Percentiles rank a stretch among this genome's conserved stretches.
These are phyloP conservation scores for Perdita meconis DNA, from an alignment of 2,888 invertebrate species.

Conservation along the genomic window DNA sequence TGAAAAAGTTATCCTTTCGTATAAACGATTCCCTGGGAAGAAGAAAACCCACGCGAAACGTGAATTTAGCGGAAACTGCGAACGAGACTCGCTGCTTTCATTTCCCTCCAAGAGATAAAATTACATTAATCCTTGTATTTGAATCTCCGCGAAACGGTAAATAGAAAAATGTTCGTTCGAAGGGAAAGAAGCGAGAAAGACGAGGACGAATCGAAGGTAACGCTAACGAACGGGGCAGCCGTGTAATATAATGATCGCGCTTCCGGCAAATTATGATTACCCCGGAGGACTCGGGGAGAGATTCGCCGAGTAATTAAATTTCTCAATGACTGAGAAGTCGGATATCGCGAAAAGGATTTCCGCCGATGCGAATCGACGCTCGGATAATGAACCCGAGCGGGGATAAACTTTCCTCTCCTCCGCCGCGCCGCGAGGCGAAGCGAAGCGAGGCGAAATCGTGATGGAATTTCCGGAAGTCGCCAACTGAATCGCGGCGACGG, in stretches of 20 bases:
- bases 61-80: conserved; percentile 35
- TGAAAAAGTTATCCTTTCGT: conserved; percentile 8
- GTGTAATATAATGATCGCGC: neutral
- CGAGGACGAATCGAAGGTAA: neutral
- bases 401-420: conserved; percentile 40
- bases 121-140: neutral
- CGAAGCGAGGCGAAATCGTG: conserved; percentile 50
- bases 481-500: conserved; percentile 48
- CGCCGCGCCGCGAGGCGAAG: conserved; percentile 28
- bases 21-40: conserved; percentile 10
- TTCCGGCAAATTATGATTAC: conserved; percentile 17
- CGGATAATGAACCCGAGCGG: conserved; percentile 8
- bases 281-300: conserved; percentile 11
- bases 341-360: conserved; percentile 32
- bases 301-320: conserved; percentile 46
- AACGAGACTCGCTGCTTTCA: too few relatives aligned
- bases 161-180: too few relatives aligned
- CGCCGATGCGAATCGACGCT: conserved; percentile 27
- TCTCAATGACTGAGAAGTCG: conserved; percentile 23
- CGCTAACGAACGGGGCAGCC: neutral
- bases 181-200: neutral
- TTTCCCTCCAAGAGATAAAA: too few relatives aligned
- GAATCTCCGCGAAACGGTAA: neutral
- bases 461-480: conserved; percentile 52
- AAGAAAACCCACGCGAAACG: conserved; percentile 41